A percentile compares a stretch with the other conserved stretches of the same genome.
Conservation (phyloP, 1,140 invertebrate genomes). For the Drosophila parvula region DNA sequence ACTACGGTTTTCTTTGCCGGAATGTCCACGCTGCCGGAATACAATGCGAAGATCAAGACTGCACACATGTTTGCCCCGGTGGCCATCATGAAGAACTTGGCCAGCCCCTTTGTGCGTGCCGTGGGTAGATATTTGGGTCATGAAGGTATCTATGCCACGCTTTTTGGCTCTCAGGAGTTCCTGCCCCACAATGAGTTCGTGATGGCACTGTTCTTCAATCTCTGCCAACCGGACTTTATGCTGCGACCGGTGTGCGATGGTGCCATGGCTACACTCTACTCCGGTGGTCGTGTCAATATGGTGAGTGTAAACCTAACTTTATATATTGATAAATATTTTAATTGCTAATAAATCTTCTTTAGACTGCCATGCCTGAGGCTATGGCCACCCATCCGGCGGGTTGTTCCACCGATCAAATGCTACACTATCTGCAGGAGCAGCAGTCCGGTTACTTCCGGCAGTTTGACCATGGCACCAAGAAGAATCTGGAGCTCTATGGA, state of each 20-base stretch:
- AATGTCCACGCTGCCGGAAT: constrained; percentile 85
- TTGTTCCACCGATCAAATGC: constrained; percentile 84
- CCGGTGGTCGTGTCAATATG: constrained; percentile 47
- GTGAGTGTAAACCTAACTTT: constrained; percentile 25
- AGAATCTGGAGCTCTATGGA: constrained; percentile 85
- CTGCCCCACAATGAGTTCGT: constrained; percentile 64
- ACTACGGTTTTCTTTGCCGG: constrained; percentile 86
- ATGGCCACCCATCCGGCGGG: constrained; percentile 85
- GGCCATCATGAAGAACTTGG: constrained; percentile 82
- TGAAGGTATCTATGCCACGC: constrained; percentile 70
- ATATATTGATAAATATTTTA: too few relatives aligned
- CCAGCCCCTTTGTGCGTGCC: constrained; percentile 66
- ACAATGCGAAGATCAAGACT: constrained; percentile 85
- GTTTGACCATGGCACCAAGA: constrained; percentile 83
- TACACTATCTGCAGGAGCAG: constrained; percentile 85
- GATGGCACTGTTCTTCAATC: constrained; percentile 62
- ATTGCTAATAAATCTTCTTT: neutral
- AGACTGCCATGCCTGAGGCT: constrained; percentile 83
- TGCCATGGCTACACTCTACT: constrained; percentile 8
- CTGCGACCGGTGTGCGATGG: constrained; percentile 44
- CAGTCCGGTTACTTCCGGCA: constrained; percentile 70
- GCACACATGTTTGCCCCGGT: constrained; percentile 87
- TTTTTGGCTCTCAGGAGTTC: constrained; percentile 84
- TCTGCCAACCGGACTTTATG: constrained; percentile 84
- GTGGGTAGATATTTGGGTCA: constrained; percentile 63